Base-by-base conservation (phyloP, 2,797 vertebrate species). In the Luscinia megarhynchos region DNA sequence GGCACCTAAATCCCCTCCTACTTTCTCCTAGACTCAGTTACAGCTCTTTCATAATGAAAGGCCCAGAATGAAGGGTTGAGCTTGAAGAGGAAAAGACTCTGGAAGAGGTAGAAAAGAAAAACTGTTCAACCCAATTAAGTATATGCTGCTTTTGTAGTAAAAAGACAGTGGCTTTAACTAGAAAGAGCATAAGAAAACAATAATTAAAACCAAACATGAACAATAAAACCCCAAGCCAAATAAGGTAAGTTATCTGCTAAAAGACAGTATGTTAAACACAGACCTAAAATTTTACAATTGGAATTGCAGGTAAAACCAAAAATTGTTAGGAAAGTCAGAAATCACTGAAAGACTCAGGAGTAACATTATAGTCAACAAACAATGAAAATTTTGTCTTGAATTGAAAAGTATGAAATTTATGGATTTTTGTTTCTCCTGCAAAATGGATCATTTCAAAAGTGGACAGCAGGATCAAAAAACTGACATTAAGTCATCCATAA, bases 1-100 rank as follows among this genome's bases (percentile, higher is more conserved):
- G 92, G 97, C 93, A 96, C 93, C 69, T 54, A 73, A 78, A 93
- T 75, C 77, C 74, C 78, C 81, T 93, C 64, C 50, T 89, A 78
- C 63, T 36, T 91, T 67, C 66, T 89, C 73, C 66, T 80, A 89
- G 54, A 86, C 46, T 91, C 36, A 43, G 55, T 66, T 82, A 69
- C 41, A 79, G 64, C 55, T 91, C 73, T 88, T 59, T 51, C 29
- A 45, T 34, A 54, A 24, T 50, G 41, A 61, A 94, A 92, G 29
- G 45, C 23, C 46, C 50, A 75, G 43, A 93, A 88, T 40, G 22
- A 77, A 80, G 45, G 57, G 34, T 54, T 90, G 59, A 61, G n/a
- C 50, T 80, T 50, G 17, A 89, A 89, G 41, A 90, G 29, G 34
- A 80, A 84, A 73, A 55, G 23, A 74, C 19, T 68, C 64, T 64